These are phyloP conservation scores for Cheilosia pagana DNA, from an alignment of 2,888 invertebrate species.

Conservation along the genomic window DNA sequence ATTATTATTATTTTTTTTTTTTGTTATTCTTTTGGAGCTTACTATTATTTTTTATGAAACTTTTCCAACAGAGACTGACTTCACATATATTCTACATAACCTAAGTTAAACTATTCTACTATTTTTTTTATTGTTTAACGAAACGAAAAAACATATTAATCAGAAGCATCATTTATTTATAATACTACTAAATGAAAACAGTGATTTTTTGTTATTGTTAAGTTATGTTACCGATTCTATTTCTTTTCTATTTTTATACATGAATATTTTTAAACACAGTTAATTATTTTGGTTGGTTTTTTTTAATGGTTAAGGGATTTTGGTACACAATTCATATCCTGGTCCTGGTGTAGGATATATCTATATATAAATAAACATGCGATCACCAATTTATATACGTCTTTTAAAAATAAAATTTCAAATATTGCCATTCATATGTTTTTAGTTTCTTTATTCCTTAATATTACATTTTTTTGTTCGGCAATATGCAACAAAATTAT, in stretches of 20 bases:
- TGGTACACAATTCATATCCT: constrained; percentile 42
- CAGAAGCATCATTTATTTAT: constrained; percentile 72
- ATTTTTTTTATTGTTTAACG: constrained; percentile 48
- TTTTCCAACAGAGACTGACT: constrained; percentile 65
- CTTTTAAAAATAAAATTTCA: constrained; percentile 47
- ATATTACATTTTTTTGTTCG: constrained; percentile 42
- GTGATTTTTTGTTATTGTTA: constrained; percentile 38
- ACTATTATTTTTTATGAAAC: constrained; percentile 31
- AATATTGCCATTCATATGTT: constrained; percentile 31
- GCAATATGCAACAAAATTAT: constrained; percentile 35
- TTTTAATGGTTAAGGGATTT: constrained; percentile 37
- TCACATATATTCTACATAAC: constrained; percentile 48
- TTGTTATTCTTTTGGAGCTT: constrained; percentile 11
- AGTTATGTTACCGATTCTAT: constrained; percentile 30
- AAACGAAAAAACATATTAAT: constrained; percentile 73
- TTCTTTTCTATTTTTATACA: constrained; percentile 11
- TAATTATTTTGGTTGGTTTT: neutral
- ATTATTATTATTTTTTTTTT: constrained; percentile 28
- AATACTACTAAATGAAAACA: constrained; percentile 43
- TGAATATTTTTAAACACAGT: constrained; percentile 34
- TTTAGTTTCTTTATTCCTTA: constrained; percentile 26
- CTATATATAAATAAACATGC: constrained; percentile 34
- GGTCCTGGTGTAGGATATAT: constrained; percentile 60
- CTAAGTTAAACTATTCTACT: constrained; percentile 24
- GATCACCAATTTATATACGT: constrained; percentile 70